phyloP scores from a whole-genome alignment of 2,797 vertebrate species.

The Mormyrus proboscirostris region DNA sequence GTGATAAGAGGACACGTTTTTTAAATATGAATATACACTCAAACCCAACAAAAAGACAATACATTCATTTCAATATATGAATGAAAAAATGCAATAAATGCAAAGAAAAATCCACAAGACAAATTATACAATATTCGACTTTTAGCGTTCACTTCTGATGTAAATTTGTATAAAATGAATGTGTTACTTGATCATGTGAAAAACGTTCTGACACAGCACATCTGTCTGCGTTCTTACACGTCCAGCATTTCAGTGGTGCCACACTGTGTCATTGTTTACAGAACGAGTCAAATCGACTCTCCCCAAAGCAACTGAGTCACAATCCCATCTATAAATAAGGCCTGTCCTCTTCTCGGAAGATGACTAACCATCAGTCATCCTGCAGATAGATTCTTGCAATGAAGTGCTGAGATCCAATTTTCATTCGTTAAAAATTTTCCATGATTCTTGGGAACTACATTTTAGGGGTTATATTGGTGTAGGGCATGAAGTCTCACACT shows the following conservation, averaged over 20 bases:
- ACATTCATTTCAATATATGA: neutral
- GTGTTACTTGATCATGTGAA: neutral
- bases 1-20: neutral
- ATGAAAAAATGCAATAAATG: slow-evolving; percentile 3
- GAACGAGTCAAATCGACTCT: neutral
- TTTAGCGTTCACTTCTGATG: slow-evolving; percentile 1
- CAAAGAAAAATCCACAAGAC: neutral
- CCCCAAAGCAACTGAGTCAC: neutral
- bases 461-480: neutral
- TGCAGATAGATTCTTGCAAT: neutral
- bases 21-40: neutral
- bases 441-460: neutral
- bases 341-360: neutral
- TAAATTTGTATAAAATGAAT: neutral
- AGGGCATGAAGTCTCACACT: neutral
- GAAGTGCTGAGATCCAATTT: neutral
- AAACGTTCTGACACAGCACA: neutral
- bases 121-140: neutral
- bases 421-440: neutral
- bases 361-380: neutral
- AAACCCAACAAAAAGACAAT: neutral
- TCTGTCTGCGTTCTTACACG: neutral
- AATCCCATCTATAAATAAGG: slow-evolving; percentile 5
- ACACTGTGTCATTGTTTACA: slow-evolving; percentile 2
- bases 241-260: neutral